Percentiles rank a stretch among this genome's conserved stretches.
Evolutionary conservation across 2,113 vertebrate genomes (phyloP).

Genomic region (Todiramphus saurophagus): DNA sequence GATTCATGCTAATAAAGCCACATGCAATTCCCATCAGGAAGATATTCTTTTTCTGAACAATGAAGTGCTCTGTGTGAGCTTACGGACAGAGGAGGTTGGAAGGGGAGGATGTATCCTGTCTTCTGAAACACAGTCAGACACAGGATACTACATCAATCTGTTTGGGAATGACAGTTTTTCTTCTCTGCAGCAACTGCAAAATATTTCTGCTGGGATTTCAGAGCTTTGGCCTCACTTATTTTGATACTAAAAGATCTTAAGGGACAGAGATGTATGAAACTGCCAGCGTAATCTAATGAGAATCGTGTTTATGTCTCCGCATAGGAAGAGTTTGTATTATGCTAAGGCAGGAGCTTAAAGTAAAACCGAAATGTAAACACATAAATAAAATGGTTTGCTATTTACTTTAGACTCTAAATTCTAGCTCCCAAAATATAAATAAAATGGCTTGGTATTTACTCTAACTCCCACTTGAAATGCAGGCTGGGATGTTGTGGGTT

Average conservation of each 20-base stretch:
- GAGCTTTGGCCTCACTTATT: neutral
- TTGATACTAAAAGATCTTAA: neutral
- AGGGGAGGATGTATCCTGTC: neutral
- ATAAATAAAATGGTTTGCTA: neutral
- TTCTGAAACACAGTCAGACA: neutral
- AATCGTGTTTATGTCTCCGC: neutral
- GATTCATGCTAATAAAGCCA: constrained; percentile 12
- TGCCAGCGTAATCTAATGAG: neutral
- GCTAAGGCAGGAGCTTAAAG: neutral
- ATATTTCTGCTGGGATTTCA: neutral
- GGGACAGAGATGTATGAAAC: neutral
- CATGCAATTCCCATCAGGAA: neutral
- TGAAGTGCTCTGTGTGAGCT: neutral
- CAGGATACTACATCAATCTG: neutral
- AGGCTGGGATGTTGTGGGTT: neutral
- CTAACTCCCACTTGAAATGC: neutral
- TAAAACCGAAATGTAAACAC: neutral
- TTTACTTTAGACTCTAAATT: neutral
- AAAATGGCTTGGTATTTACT: neutral
- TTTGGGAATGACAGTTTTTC: neutral
- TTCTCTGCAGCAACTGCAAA: constrained; percentile 3
- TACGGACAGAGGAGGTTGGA: neutral
- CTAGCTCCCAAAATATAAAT: neutral
- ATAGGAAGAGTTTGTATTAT: neutral
- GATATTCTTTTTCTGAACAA: neutral